Evolutionary conservation across 2,797 vertebrate genomes (phyloP), one percentile per base, ranked within the genome.

Genomic region (Lepus oiostolus): DNA sequence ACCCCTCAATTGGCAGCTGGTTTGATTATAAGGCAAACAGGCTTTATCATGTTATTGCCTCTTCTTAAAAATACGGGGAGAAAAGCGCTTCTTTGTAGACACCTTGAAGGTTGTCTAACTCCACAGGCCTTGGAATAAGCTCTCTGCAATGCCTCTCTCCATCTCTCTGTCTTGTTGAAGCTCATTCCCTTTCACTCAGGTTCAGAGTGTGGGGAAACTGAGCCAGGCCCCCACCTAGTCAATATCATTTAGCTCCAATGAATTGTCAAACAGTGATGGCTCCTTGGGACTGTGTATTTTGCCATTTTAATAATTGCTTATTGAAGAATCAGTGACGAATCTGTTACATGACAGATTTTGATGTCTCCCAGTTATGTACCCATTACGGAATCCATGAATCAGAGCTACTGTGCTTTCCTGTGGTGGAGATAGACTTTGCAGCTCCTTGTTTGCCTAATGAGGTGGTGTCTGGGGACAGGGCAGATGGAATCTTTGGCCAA

Each of bases 261-360:
- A 92, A 81, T 42, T 86, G 87, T 91, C 67, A 94, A 91, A 67
- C 35, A 84, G 42, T 91, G 80, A 95, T 87, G 87, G 75, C 79
- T 96, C 93, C 90, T 91, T 28, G 26, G 54, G 92, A 96, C 79
- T 95, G 70, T 94, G 97, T 96, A 96, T 94, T 95, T 97, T 98
- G 95, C 92, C 91, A 94, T 92, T 80, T 85, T 91, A 85, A 95
- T 97, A 96, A 97, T 96, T 82, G 77, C 13, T 13, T 93, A 67
- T 85, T 95, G 95, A 90, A 81, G 91, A 96, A 91, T 90, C 86
- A 80, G 76, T 86, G 95, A 82, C 63, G 85, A 90, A 84, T 81
- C 83, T 86, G 87, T 94, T 97, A 93, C 60, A 77, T 77, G 96
- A 90, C 93, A 95, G 82, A 86, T 82, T 97, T 96, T 93, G 92